Evolutionary conservation across 2,113 vertebrate genomes (phyloP), one percentile per base, ranked within the genome.

Genomic region (Callocephalon fimbriatum): DNA sequence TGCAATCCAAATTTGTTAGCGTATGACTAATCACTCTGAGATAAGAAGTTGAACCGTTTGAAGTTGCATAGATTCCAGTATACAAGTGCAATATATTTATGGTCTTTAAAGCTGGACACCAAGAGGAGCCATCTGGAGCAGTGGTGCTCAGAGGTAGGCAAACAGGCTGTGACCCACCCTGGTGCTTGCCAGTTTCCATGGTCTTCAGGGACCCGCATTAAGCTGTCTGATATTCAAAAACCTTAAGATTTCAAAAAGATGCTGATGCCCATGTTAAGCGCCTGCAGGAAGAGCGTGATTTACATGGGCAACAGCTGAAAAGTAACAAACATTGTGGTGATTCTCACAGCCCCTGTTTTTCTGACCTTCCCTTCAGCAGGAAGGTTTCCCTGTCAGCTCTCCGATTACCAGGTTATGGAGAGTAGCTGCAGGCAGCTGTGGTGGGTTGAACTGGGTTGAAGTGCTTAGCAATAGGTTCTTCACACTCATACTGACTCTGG

Each of bases 111-210:
- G 59, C 26, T 77, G 44, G 22, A 29, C 22, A 21, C 44, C 63
- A 42, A 31, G 18, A 66, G 62, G 6, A 53, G n/a, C 9, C 58
- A 29, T 14, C 4, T 26, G 56, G 9, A 88, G 25, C 0, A 76
- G 62, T 1, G 0, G 10, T 50, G 35, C n/a, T 47, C 48, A 45
- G 68, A n/a, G 25, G 16, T 25, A 0, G 4, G 15, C 80, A 65
- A 20, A 10, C 26, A 50, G 65, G 18, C 23, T 56, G 73, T 16
- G 44, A 45, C 18, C 37, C 50, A 29, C 12, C 0, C 0, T 3
- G 6, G 8, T 50, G 27, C 44, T 78, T 58, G 54, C 53, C 54
- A 58, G 32, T n/a, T 22, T 31, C 66, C 32, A 6, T 12, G 12
- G 16, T 37, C 48, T 17, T 26, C 56, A 37, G 27, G 47, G 13